Evolutionary conservation across 1,140 invertebrate genomes (phyloP).

Genomic region (Aplysia californica): DNA sequence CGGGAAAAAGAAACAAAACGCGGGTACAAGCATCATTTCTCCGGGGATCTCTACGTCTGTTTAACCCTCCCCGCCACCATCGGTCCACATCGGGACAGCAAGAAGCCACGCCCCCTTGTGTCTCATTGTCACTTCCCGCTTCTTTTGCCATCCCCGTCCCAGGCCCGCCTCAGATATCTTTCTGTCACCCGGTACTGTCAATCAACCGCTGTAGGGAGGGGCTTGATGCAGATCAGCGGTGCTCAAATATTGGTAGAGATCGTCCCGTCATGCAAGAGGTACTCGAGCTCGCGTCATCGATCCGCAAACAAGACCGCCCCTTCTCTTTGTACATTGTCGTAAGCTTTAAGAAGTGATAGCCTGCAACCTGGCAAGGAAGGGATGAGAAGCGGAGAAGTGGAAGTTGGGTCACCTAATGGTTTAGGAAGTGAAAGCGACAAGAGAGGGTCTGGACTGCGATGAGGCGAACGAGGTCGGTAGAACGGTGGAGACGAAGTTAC

Average conservation of each 20-base stretch:
- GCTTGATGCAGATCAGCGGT: not conserved
- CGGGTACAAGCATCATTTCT: not conserved
- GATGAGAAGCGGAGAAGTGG: no score
- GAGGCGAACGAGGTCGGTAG: no score
- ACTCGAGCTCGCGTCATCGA: not conserved
- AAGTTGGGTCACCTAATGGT: no score
- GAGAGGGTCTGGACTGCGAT: no score
- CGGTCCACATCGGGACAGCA: no score
- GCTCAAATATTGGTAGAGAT: conserved; percentile 24
- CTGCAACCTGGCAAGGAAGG: no score
- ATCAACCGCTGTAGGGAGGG: not conserved
- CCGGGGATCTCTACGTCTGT: no score
- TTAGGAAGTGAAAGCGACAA: no score
- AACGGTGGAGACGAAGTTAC: no score
- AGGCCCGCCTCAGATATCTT: not conserved
- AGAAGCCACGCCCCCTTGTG: conserved; percentile 9
- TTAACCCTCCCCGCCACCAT: no score
- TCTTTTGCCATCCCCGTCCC: not conserved
- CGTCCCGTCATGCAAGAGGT: not conserved
- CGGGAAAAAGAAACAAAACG: not conserved
- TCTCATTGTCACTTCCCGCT: not conserved
- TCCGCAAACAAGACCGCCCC: not conserved
- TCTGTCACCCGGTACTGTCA: not conserved
- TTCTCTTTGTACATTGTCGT: no score
- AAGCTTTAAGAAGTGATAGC: no score